These are phyloP conservation scores for Emmelina monodactyla DNA, from an alignment of 2,888 invertebrate genomes.

Conservation along the genomic window DNA sequence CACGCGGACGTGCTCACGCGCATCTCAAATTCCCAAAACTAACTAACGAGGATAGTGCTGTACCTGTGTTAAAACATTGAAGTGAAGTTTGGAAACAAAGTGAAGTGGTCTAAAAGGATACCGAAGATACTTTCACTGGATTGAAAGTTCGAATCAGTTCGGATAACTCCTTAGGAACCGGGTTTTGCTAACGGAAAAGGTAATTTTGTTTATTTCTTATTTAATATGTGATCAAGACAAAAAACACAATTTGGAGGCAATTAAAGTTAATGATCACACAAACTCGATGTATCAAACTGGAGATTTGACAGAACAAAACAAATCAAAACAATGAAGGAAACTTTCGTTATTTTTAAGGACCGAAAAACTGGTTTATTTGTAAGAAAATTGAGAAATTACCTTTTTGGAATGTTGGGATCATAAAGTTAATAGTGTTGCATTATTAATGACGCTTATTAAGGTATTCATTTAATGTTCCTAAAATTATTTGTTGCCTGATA, in stretches of 20 bases:
- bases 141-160: constrained; percentile 60
- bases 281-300: too few species aligned
- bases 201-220: constrained; percentile 22
- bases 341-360: too few species aligned
- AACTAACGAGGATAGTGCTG: constrained; percentile 30
- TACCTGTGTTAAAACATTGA: constrained; percentile 1
- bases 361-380: too few species aligned
- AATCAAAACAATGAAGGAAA: too few species aligned
- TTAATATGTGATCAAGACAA: background rate
- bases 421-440: too few species aligned
- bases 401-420: too few species aligned
- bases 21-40: constrained; percentile 13
- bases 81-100: constrained; percentile 23
- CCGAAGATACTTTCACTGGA: constrained; percentile 65
- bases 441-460: too few species aligned
- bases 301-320: too few species aligned
- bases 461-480: too few species aligned
- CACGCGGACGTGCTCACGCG: constrained; percentile 6
- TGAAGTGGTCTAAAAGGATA: constrained; percentile 29
- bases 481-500: too few species aligned
- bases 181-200: constrained; percentile 23
- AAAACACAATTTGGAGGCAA: background rate
- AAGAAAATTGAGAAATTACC: too few species aligned
- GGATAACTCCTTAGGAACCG: constrained; percentile 41
- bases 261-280: background rate